Base-by-base conservation (phyloP, 1,140 invertebrate species). In the Acromyrmex echinatior region DNA sequence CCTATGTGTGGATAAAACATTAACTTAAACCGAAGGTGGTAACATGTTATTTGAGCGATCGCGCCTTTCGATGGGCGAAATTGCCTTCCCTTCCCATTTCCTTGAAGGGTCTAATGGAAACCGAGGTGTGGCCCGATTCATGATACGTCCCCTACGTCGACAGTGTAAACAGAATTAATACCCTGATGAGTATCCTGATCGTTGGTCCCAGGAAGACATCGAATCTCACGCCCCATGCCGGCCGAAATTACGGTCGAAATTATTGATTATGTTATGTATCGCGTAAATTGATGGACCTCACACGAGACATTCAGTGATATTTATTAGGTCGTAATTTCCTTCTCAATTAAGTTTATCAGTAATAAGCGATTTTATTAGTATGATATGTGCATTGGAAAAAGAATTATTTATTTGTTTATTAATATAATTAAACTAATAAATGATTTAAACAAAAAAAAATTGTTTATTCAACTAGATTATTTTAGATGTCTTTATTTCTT, bases 21-120 rank as follows among this genome's bases (percentile, higher is more conserved):
- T 51, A 76, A 71, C 58, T 80, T 35, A n/a, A 65, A 66, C 65
- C 58, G 70, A 65, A 88, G 86, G 66, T 84, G 88, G 88, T 86
- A 91, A 92, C 91, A 45, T 92, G 87, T 91, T 92, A 92, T 92
- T 91, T 91, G 71, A 90, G 80, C 87, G 91, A 89, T 91, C 87
- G 49, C 76, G 62, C 49, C 58, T 80, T 21, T 79, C 68, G 35
- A 25, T 62, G 53, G 39, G 12, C 73, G 35, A 91, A 88, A 91
- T 91, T 91, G 62, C 89, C 58, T 35, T 35, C 56, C 45, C 12
- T 51, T 25, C 49, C n/a, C 25, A 18, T 78, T 79, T 84, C 62
- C 58, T n/a, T n/a, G 39, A 66, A 39, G 53, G 76, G 62, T 63
- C 62, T 88, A 90, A 87, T 78, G 70, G 86, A 91, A 89, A 82